A percentile compares a stretch with the other conserved stretches of the same genome.
Conservation (phyloP, 2,888 invertebrate species). For the Melanostoma scalare region DNA sequence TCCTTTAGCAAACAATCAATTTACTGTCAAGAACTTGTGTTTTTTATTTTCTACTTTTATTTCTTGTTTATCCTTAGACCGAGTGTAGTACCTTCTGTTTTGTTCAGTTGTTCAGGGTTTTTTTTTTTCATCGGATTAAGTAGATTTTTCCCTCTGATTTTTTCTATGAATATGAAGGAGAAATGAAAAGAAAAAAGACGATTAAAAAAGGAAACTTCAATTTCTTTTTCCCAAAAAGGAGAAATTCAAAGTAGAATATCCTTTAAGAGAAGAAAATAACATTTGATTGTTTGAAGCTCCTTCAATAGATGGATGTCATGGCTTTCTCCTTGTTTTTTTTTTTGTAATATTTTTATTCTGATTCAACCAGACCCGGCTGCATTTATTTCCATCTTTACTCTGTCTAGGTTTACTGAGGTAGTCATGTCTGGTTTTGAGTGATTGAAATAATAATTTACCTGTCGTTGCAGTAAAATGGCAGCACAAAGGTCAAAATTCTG, state of each 20-base stretch:
- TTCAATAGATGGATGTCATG: constrained; percentile 47
- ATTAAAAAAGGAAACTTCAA: constrained; percentile 27
- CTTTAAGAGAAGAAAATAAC: constrained; percentile 29
- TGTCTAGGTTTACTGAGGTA: constrained; percentile 21
- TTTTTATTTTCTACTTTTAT: background rate
- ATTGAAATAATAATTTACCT: constrained; percentile 73
- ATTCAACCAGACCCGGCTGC: constrained; percentile 18
- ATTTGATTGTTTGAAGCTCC: constrained; percentile 65
- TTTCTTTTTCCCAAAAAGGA: constrained; percentile 24
- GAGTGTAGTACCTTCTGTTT: constrained; percentile 58
- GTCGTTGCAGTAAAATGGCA: constrained; percentile 61
- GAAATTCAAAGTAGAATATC: constrained; percentile 43
- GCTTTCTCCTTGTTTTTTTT: constrained; percentile 1
- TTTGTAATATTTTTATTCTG: background rate
- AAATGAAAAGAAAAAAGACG: constrained; percentile 12
- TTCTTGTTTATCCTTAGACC: constrained; percentile 47
- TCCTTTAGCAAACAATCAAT: constrained; percentile 72
- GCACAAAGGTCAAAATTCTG: constrained; percentile 66
- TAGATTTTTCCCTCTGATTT: constrained; percentile 45
- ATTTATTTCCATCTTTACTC: constrained; percentile 19
- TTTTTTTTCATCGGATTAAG: constrained; percentile 62
- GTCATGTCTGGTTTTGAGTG: constrained; percentile 72
- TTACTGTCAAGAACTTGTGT: constrained; percentile 71
- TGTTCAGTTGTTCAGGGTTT: constrained; percentile 51
- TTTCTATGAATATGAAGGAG: constrained; percentile 9